Evolutionary conservation across 2,113 vertebrate genomes (phyloP), one percentile per base, ranked within the genome.

Genomic region (Phalacrocorax aristotelis): DNA sequence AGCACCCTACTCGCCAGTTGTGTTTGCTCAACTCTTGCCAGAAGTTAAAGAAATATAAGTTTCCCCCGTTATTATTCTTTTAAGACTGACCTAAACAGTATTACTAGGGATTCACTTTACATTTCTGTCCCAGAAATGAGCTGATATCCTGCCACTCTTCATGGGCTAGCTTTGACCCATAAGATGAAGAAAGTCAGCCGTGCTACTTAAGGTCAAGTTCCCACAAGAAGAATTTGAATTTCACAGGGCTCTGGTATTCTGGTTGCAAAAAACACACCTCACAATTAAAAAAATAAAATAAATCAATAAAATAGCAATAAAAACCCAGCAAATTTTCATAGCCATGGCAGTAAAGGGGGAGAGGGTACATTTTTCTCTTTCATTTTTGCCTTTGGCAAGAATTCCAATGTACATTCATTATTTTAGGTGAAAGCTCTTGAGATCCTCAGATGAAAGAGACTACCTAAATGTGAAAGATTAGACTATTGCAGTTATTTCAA

Each of bases 391-490:
- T 65, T 81, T 58, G 38, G 81, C 30, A 83, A 89, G 77, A 90
- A 85, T 95, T 95, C 68, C 60, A 69, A 26, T 7, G 9, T 52
- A 77, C 30, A 48, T 91, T 83, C 51, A 38, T 81, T 90, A 87
- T 85, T 93, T 87, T 75, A 86, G 46, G 64, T 83, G 88, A 91
- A 94, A 80, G 12, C 89, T 80, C 57, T 85, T 70, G 78, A 89
- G 78, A 89, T 85, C n/a, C 42, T 87, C 36, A 85, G 89, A 95
- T 95, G 85, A 94, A 96, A 91, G 68, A 89, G 54, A 71, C 14
- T 52, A 46, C 36, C 27, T 65, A 54, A 89, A 51, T 44, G 48
- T 42, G 61, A 88, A 94, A 93, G 64, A 94, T 93, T 66, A 94
- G 75, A 79, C 48, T 72, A 72, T 15, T 80, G 34, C 61, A 92